Evolutionary conservation across 2,888 invertebrate genomes (phyloP), one percentile per base, ranked within the genome.

Genomic region (Parelbella ahira): DNA sequence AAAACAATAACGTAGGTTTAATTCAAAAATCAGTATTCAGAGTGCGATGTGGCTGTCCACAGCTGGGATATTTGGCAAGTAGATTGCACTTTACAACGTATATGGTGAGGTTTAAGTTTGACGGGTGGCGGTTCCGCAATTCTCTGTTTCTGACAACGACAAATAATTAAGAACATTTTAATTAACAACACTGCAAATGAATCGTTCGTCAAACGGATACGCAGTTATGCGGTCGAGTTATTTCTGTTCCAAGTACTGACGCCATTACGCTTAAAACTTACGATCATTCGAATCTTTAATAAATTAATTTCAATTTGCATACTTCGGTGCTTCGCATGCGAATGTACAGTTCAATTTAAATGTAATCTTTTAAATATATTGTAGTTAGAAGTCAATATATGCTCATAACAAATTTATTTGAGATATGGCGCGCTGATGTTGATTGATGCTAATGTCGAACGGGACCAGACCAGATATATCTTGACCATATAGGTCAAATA

Each of bases 1-100:
- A 72, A 75, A 78, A 82, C 78, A 81, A 83, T 80, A 79, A 79
- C 68, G 70, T 55, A 59, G 63, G 68, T 74, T 71, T 73, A 74
- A 34, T 33, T 33, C 33, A n/a, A 20, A 28, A 34, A 84, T 84
- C 82, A 78, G 82, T 81, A 84, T 87, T 81, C 87, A 68, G 70
- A 59, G 60, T 64, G 67, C 70, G 68, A 51, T 56, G 60, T 61
- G 63, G 65, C 64, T 70, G 78, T 76, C 73, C 74, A 68, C 81
- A 79, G 78, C 77, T 76, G 81, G 70, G 72, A 66, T 70, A 77
- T 84, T 87, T 86, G 84, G 82, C 83, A 80, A 71, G 56, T 65
- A 68, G 65, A 75, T 75, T 75, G 74, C 58, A 39, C 30, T 19
- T 15, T n/a, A 56, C 54, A 30, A 50, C 49, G 44, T 41, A 48